Conservation (phyloP, 2,888 invertebrate genomes). For the Temnothorax unifasciatus region DNA sequence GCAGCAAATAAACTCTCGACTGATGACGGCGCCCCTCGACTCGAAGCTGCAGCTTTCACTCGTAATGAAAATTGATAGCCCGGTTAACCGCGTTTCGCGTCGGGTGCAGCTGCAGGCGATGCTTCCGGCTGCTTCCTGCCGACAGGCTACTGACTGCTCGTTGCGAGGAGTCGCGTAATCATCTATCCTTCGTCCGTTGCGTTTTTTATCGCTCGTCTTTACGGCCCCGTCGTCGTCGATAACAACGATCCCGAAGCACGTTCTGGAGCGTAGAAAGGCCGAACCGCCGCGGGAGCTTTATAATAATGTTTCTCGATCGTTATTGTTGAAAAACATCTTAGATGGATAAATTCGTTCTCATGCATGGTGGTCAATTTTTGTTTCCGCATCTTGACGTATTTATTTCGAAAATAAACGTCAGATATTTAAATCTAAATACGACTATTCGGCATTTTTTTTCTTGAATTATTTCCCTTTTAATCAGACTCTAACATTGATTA, state of each 20-base stretch:
- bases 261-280: constrained; percentile 35
- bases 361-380: background rate
- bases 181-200: constrained; percentile 46
- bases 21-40: constrained; percentile 41
- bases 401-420: background rate
- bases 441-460: background rate
- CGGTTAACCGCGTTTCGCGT: constrained; percentile 73
- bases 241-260: constrained; percentile 34
- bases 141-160: constrained; percentile 48
- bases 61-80: constrained; percentile 79
- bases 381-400: background rate
- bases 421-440: background rate
- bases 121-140: constrained; percentile 62
- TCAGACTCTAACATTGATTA: background rate
- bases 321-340: constrained; percentile 12
- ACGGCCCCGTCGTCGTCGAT: constrained; percentile 57
- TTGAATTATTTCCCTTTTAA: background rate
- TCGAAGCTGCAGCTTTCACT: constrained; percentile 67
- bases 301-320: constrained; percentile 5
- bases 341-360: background rate
- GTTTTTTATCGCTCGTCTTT: constrained; percentile 59
- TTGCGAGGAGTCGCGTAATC: constrained; percentile 68
- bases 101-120: constrained; percentile 69
- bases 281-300: background rate
- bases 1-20: constrained; percentile 55